Evolutionary conservation across 2,113 vertebrate genomes (phyloP).

Genomic region (Garra rufa): DNA sequence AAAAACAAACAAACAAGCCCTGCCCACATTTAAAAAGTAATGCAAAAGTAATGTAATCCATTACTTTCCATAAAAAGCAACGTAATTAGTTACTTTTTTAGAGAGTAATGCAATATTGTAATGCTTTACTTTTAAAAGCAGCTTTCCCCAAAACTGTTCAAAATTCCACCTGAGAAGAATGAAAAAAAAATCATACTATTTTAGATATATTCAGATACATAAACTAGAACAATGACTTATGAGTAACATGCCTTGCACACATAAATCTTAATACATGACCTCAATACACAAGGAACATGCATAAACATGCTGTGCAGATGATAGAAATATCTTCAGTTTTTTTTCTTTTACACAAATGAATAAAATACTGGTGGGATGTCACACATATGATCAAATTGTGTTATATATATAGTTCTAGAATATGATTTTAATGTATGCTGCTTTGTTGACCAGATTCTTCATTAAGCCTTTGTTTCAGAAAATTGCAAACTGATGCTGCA

Average conservation of each 20-base stretch:
- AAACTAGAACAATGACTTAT: not conserved
- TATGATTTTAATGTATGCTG: not conserved
- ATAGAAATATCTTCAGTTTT: not conserved
- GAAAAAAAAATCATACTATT: not conserved
- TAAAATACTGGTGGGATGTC: not conserved
- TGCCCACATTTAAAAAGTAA: no score
- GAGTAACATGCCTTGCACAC: conserved; percentile 3
- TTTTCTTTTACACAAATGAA: not conserved
- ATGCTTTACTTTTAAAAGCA: no score
- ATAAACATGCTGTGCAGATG: not conserved
- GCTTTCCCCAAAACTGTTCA: no score
- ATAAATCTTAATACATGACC: not conserved
- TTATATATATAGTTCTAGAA: not conserved
- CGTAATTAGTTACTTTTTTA: no score
- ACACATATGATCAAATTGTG: not conserved
- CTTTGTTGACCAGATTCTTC: not conserved
- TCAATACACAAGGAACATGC: not conserved
- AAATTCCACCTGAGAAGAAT: no score
- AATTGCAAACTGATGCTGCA: conserved; percentile 13
- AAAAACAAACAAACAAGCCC: no score
- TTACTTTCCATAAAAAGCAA: no score
- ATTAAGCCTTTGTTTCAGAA: not conserved
- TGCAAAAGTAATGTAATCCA: no score
- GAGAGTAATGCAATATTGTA: no score
- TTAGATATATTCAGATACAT: not conserved